These are phyloP conservation scores for Mongoloraphidia duomilia DNA, from an alignment of 2,888 invertebrate species.

Conservation along the genomic window DNA sequence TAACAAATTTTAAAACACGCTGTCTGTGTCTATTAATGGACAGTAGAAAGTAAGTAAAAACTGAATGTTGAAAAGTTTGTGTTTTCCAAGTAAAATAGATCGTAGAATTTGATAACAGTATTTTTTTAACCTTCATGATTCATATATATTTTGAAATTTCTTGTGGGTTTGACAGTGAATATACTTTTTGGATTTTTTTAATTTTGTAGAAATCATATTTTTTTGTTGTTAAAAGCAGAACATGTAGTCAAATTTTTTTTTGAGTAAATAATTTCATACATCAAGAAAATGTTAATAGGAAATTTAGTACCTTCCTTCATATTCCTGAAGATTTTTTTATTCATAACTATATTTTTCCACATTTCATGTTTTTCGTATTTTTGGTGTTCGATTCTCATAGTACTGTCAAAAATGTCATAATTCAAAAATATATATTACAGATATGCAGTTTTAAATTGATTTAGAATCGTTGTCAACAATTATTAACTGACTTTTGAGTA, in stretches of 20 bases:
- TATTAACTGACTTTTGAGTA: not conserved
- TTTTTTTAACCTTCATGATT: not conserved
- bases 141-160: too few species aligned
- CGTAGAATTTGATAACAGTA: not conserved
- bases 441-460: too few species aligned
- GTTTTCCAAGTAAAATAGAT: not conserved
- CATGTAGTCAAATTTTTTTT: not conserved
- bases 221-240: not conserved
- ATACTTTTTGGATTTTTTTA: not conserved
- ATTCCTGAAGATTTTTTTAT: not conserved
- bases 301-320: not conserved
- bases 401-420: too few species aligned
- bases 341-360: not conserved
- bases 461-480: not conserved
- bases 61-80: not conserved
- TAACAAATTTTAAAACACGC: too few species aligned
- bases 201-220: not conserved
- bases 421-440: too few species aligned
- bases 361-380: not conserved
- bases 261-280: not conserved
- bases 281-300: not conserved
- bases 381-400: not conserved
- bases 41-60: not conserved
- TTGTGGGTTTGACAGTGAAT: not conserved
- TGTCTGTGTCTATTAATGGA: too few species aligned